Base-by-base conservation (phyloP, 2,888 invertebrate species). In the Cephus rjabovi region DNA sequence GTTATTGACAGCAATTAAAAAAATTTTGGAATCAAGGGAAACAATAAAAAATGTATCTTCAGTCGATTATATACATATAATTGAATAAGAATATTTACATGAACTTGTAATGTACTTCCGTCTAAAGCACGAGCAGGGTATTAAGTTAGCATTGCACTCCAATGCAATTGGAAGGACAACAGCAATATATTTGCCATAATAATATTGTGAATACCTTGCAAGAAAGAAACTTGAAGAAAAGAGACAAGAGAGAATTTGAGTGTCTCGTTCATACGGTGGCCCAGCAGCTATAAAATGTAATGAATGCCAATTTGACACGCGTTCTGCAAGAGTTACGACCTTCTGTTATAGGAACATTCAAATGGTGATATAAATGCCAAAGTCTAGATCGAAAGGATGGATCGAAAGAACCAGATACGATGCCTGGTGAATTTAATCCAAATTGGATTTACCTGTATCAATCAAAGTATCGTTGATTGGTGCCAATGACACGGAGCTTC, bases 231-330 rank as follows among this genome's bases (percentile, higher is more conserved):
- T 40, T 15, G 23, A 23, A 56, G 40, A 56, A 56, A 56, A 56
- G 15, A 15, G 40, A 40, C 40, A 40, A 40, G 40, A 23, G 23
- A 56, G 23, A 23, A 56, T 56, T 23, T 56, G 40, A 56, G 23
- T 73, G 40, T 74, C 56, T 77, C 69, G 73, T 70, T 74, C 31
- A 76, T 78, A 31, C 71, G 12, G 12, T 71, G 71, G 31, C 77
- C 78, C 76, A 77, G 69, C 79, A 68, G 56, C 79, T 79, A 75
- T 84, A 84, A 82, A 84, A 79, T 75, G 76, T 82, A 83, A 84
- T 82, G 79, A 77, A 76, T 78, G 75, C 70, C 77, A 79, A 82
- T 84, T 83, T 83, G 81, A 82, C 83, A 83, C 79, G 79, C 79
- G 78, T 71, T 74, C 69, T 37, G 75, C 75, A 69, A 80, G 75